Base-by-base conservation (phyloP, 2,888 invertebrate genomes). In the Cerastoderma edule region DNA sequence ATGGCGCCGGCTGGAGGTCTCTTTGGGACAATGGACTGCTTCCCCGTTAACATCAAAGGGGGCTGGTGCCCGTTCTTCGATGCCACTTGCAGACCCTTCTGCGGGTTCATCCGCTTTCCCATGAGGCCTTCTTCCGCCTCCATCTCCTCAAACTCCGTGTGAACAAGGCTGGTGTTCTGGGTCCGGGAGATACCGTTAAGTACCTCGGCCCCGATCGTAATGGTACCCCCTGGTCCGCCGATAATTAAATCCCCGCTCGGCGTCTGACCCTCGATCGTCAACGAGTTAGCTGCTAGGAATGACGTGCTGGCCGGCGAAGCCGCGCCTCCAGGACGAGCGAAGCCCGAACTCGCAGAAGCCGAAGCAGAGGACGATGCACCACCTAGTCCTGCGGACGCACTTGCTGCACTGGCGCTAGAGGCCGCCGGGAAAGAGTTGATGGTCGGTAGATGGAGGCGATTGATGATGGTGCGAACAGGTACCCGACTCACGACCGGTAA, bases 131-230 rank as follows among this genome's bases (percentile, higher is more conserved):
- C 69, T 28, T 72, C 75, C 0, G 33, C 24, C 48, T 78, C 78
- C 4, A 78, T 19, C 54, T 78, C 78, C 35, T 78, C 78, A 48
- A 78, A 78, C 30, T 78, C 78, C 22, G 78, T 72, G n/a, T 54
- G 63, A 24, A 54, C n/a, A 10, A 71, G 24, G 6, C 57, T 56
- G 27, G 64, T 56, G 22, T 60, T 50, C 13, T 50, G 46, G 13
- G 44, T 33, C 6, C 13, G 44, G 4, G 54, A 30, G 3, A 78
- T 78, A 2, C 78, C 75, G 24, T 48, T 68, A n/a, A 78, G 44
- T 13, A 78, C 28, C 5, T 78, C 78, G 6, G 68, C 57, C 0
- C 78, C 78, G 13, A 78, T 78, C 3, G 66, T 72, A 4, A 78
- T 69, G 0, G 68, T 69, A 6, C 78, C 78, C 0, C 75, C 74